These are phyloP conservation scores for Acinonyx jubatus DNA, from an alignment of 2,113 vertebrate species.

Conservation along the genomic window DNA sequence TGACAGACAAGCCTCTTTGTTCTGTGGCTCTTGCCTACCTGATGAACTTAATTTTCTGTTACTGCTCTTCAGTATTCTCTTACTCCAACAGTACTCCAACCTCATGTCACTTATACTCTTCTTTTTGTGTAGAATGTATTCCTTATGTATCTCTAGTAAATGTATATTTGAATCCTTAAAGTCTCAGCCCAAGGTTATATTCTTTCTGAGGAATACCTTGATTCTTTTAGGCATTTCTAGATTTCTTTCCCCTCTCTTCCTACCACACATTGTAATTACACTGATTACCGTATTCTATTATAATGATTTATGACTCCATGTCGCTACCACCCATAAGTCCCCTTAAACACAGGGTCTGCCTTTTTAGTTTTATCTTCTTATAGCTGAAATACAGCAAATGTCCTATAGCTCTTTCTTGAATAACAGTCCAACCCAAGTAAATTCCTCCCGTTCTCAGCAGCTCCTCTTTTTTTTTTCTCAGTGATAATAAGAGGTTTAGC, in stretches of 20 bases:
- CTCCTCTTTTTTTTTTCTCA: neutral
- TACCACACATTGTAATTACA: neutral
- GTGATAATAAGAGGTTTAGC: neutral
- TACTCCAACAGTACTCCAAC: neutral
- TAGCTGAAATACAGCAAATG: constrained; percentile 21
- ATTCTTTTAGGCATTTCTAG: neutral
- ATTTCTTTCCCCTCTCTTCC: neutral
- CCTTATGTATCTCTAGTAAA: neutral
- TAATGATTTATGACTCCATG: neutral
- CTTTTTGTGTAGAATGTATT: neutral
- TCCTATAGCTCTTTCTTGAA: neutral
- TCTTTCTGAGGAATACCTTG: neutral
- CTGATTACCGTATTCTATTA: neutral
- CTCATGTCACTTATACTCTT: neutral
- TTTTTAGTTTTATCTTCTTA: neutral
- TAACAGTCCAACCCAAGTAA: neutral
- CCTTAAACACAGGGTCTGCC: neutral
- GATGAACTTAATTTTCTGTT: neutral
- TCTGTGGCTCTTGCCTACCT: neutral
- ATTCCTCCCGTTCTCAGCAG: neutral
- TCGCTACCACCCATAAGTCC: neutral
- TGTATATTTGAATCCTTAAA: constrained; percentile 13
- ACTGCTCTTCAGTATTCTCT: neutral
- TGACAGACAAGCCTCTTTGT: neutral
- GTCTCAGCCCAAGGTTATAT: neutral